Evolutionary conservation across 2,113 vertebrate species (phyloP), one percentile per base, ranked within the genome.

Genomic region (Mormoops blainvillei): DNA sequence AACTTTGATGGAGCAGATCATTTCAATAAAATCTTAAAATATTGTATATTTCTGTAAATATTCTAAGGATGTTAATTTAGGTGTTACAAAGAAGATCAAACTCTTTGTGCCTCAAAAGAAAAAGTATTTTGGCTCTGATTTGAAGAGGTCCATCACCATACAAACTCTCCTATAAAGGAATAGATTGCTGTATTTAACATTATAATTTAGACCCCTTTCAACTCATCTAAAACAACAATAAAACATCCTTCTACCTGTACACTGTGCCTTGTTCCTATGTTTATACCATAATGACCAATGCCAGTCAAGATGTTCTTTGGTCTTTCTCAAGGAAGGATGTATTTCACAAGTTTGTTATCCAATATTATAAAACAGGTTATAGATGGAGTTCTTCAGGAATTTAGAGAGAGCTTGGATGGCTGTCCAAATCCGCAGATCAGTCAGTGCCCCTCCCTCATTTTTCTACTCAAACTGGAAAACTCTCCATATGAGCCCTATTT

Each of bases 391-490:
- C 38, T 95, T 94, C 0, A 0, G 48, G 45, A 65, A 91, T 92
- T 84, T 70, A 87, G 1, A 0, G 83, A 91, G 61, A 71, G 83
- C 95, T 94, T 97, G 94, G 95, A 95, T 96, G 80, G 88, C 67
- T 94, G 70, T 84, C 96, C 89, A 96, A 83, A 95, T 36, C 4
- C 26, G 93, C 96, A 97, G 94, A 96, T 96, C 97, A 95, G 89
- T 96, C 97, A 95, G 89, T 96, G 87, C 73, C 54, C 89, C 65
- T 96, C 73, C 68, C 80, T 97, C 88, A 87, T 95, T n/a, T 45
- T 97, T 97, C 61, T 86, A 71, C 97, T 95, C 94, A 95, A 91
- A 80, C 88, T 94, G 71, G 89, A 96, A 96, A 97, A 87, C 76
- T 56, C 33, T 90, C 54, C 11, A 81, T 95, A 84, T 93, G 90